These are phyloP conservation scores for Ephialtes manifestator DNA, from an alignment of 2,888 invertebrate genomes.

Conservation along the genomic window DNA sequence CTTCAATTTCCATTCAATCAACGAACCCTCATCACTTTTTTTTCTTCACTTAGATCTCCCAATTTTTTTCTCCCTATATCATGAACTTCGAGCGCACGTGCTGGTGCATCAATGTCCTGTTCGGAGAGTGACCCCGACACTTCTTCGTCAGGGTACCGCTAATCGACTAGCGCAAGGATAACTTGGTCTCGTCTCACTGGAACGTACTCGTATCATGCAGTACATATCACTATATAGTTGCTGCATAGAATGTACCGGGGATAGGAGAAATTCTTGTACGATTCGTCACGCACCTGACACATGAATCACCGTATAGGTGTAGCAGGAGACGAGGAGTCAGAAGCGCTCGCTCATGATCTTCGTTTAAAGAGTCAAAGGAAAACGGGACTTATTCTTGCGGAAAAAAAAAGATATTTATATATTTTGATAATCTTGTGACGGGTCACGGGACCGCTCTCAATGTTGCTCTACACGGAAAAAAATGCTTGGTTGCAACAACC, in stretches of 20 bases:
- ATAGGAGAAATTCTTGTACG: conserved; percentile 57
- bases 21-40: conserved; percentile 8
- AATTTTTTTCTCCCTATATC: conserved; percentile 9
- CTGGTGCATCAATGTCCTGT: conserved; percentile 58
- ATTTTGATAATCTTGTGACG: conserved; percentile 41
- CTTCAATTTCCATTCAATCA: conserved; percentile 28
- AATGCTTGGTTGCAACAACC: too few relatives aligned
- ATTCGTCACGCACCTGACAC: conserved; percentile 64
- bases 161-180: conserved; percentile 64
- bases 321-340: conserved; percentile 29
- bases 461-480: conserved; percentile 13
- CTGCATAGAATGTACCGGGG: conserved; percentile 41
- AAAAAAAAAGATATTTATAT: not conserved
- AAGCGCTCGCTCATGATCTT: conserved; percentile 49
- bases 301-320: conserved; percentile 50
- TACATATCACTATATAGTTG: not conserved
- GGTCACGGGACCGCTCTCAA: conserved; percentile 41
- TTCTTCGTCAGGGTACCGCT: conserved; percentile 59
- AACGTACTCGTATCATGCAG: conserved; percentile 21
- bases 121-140: conserved; percentile 58
- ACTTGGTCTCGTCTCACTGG: conserved; percentile 54
- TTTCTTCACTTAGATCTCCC: not conserved
- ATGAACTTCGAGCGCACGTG: conserved; percentile 33
- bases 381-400: conserved; percentile 11
- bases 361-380: conserved; percentile 18